Conservation (phyloP, 2,888 invertebrate species). For the Ommatoiulus sabulosus region DNA sequence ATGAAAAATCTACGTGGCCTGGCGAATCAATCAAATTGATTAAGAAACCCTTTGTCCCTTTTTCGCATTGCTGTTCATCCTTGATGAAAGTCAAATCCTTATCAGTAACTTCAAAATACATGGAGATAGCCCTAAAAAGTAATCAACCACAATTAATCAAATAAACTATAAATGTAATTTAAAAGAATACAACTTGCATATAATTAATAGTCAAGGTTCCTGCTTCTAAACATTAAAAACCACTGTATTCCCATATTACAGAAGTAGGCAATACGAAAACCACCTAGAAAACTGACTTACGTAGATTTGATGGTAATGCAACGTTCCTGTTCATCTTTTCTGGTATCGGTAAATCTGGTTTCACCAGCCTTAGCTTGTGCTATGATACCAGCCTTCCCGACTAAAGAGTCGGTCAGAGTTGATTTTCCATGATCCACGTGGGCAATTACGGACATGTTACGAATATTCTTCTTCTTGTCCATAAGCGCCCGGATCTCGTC, state of each 20-base stretch:
- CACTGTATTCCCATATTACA: not conserved
- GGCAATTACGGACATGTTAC: conserved; percentile 99
- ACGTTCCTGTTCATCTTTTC: conserved; percentile 99
- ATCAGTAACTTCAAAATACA: conserved; percentile 97
- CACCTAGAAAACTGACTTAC: conserved; percentile 69
- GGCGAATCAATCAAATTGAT: conserved; percentile 99
- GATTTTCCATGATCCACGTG: conserved; percentile 99
- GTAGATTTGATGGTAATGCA: conserved; percentile 99
- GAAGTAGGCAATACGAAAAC: not conserved
- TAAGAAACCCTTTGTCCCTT: conserved; percentile 93
- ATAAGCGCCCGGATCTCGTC: conserved; percentile 99
- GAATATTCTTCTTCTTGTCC: conserved; percentile 99
- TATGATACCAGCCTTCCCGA: conserved; percentile 99
- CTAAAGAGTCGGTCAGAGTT: conserved; percentile 98
- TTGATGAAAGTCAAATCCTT: conserved; percentile 96
- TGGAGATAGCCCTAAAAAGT: conserved; percentile 90
- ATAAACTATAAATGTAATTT: not conserved
- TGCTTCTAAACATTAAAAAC: too few species aligned
- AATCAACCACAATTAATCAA: conserved; percentile 17
- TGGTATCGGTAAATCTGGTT: conserved; percentile 98
- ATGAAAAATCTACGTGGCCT: conserved; percentile 99
- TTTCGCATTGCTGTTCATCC: conserved; percentile 89
- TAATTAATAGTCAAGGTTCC: too few species aligned
- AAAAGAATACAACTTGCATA: too few species aligned
- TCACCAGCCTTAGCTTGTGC: conserved; percentile 99